Evolutionary conservation across 2,797 vertebrate species (phyloP), one percentile per base, ranked within the genome.

Genomic region (Notoglanidium macrostoma): DNA sequence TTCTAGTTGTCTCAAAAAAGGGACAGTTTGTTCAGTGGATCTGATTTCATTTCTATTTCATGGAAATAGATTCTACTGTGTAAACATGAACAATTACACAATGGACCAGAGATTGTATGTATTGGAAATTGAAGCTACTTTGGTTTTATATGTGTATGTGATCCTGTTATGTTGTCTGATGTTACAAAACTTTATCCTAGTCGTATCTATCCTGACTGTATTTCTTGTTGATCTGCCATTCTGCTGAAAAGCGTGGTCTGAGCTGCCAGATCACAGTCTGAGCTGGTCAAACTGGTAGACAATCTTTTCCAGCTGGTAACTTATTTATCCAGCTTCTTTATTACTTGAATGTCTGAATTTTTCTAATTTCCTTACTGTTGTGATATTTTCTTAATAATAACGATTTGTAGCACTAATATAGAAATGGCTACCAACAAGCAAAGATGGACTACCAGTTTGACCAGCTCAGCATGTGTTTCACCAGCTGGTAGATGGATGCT

Each of bases 101-200:
- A 77, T 54, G n/a, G 74, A 74, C 72, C 23, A 74, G 72, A 74
- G 44, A 74, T n/a, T 74, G 72, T 74, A 74, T 74, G 26, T 74
- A 74, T 14, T 49, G 44, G 23, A 74, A 74, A 74, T 23, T 73
- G 70, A 73, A 46, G 35, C 40, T 46, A 73, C 12, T 26, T 72
- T 73, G 70, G 44, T 73, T 73, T 46, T 51, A 23, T 8, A 49
- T 51, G 46, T 74, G 26, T n/a, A 51, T 15, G 2, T n/a, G 49
- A 74, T 9, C 10, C 11, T 29, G 26, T 17, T 54, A 77, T 77
- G 7, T 32, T 11, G 51, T 54, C n/a, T 77, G 46, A 76, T 26
- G 2, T 76, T 54, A 29, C 14, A 54, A 29, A 54, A 32, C 5
- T 9, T 54, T 54, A 77, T 54, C 14, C 32, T 79, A 32, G 54